These are phyloP conservation scores for Thamnophis elegans DNA, from an alignment of 2,797 vertebrate species.

Conservation along the genomic window DNA sequence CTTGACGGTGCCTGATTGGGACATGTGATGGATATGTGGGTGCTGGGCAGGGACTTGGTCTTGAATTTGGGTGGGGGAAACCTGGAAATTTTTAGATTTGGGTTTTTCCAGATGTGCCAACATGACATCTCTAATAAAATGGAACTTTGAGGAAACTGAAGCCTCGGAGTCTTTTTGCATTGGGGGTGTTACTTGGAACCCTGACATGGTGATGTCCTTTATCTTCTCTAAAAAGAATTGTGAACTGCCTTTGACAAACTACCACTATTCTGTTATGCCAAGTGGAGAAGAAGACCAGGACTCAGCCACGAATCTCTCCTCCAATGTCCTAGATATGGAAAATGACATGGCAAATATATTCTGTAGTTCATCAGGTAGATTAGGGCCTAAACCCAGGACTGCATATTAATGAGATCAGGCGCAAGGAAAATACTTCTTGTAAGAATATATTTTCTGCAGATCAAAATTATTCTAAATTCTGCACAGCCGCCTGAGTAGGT, in stretches of 20 bases:
- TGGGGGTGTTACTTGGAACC: no score
- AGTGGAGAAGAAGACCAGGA: background rate
- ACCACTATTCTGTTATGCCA: background rate
- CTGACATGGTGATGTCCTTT: background rate
- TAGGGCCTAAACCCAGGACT: background rate
- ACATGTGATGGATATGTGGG: no score
- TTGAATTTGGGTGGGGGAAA: no score
- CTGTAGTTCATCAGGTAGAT: no score
- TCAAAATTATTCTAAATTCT: background rate
- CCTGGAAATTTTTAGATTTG: no score
- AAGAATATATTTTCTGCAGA: background rate
- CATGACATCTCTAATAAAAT: no score
- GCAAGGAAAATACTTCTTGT: background rate
- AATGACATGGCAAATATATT: background rate
- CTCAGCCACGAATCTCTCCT: no score
- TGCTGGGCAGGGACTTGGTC: no score
- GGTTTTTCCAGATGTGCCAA: no score
- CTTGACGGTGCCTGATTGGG: no score
- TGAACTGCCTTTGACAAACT: background rate
- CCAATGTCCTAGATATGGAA: background rate
- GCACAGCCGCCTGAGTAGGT: background rate
- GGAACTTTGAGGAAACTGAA: no score
- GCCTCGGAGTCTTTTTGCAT: no score
- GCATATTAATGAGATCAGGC: background rate
- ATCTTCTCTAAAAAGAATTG: background rate